Conservation (phyloP, 2,113 vertebrate species). For the Pandion haliaetus region DNA sequence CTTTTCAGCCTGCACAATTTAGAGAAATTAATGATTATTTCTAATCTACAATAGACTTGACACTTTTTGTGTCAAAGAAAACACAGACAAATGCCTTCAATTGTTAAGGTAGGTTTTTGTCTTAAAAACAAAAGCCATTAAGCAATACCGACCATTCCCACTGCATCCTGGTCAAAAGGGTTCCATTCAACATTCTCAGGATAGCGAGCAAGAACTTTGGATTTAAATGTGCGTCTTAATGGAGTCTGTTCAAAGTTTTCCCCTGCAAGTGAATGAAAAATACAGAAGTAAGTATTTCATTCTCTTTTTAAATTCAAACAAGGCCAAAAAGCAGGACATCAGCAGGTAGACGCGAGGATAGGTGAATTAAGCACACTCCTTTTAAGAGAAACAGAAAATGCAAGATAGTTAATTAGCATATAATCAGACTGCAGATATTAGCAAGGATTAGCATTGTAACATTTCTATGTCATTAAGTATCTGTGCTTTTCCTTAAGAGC, state of each 20-base stretch:
- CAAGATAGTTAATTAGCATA: constrained; percentile 52
- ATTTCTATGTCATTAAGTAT: neutral
- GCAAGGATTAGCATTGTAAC: constrained; percentile 59
- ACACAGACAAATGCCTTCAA: neutral
- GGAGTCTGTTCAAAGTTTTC: constrained; percentile 99
- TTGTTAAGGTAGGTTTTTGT: neutral
- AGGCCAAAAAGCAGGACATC: constrained; percentile 51
- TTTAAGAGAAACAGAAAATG: constrained; percentile 68
- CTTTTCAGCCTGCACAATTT: neutral
- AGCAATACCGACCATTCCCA: constrained; percentile 90
- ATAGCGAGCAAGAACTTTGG: constrained; percentile 97
- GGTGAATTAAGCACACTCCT: constrained; percentile 56
- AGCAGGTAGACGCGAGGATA: constrained; percentile 51
- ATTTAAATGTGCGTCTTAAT: constrained; percentile 96
- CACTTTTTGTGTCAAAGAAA: neutral
- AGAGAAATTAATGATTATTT: neutral
- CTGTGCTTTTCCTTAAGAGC: constrained; percentile 45
- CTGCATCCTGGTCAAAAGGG: constrained; percentile 98
- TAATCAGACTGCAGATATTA: constrained; percentile 51
- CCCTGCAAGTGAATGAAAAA: constrained; percentile 77
- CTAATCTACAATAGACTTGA: neutral
- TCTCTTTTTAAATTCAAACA: neutral
- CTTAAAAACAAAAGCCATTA: neutral
- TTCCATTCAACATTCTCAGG: constrained; percentile 99
- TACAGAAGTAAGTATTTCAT: neutral